Conservation (phyloP, 92 coral and sea anemone genomes). For the Siderastrea radians region DNA sequence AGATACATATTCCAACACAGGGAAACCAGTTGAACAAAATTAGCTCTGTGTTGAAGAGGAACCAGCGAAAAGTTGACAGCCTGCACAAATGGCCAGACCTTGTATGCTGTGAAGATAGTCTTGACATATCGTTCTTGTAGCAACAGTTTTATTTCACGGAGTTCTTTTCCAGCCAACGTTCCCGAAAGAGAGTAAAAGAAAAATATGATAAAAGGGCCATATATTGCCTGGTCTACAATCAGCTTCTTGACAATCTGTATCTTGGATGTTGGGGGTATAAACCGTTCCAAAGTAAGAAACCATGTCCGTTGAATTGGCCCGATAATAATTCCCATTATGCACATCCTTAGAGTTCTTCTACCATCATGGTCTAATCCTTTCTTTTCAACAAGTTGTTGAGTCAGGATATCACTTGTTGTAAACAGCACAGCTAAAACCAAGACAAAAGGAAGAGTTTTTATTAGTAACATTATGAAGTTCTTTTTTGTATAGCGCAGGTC, state of each 20-base stretch:
- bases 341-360: constrained; percentile 80
- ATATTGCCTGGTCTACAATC: constrained; percentile 79
- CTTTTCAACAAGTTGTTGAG: constrained; percentile 89
- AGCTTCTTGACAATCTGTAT: constrained; percentile 89
- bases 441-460: neutral
- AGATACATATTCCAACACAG: constrained; percentile 93
- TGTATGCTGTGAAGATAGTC: constrained; percentile 82
- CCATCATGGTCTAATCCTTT: constrained; percentile 76
- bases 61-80: constrained; percentile 80
- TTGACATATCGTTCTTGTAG: constrained; percentile 74
- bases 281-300: constrained; percentile 80
- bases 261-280: constrained; percentile 70
- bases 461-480: too few species aligned
- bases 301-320: constrained; percentile 83
- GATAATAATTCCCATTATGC: constrained; percentile 63
- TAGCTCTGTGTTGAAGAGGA: constrained; percentile 83
- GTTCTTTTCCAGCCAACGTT: constrained; percentile 74
- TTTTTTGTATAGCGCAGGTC: too few species aligned
- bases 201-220: constrained; percentile 78
- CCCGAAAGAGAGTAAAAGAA: constrained; percentile 78
- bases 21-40: constrained; percentile 83
- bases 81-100: constrained; percentile 94
- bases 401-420: constrained; percentile 81
- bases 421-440: constrained; percentile 76
- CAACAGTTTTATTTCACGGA: constrained; percentile 67